Base-by-base conservation (phyloP, 2,797 vertebrate genomes). In the Trichosurus vulpecula region DNA sequence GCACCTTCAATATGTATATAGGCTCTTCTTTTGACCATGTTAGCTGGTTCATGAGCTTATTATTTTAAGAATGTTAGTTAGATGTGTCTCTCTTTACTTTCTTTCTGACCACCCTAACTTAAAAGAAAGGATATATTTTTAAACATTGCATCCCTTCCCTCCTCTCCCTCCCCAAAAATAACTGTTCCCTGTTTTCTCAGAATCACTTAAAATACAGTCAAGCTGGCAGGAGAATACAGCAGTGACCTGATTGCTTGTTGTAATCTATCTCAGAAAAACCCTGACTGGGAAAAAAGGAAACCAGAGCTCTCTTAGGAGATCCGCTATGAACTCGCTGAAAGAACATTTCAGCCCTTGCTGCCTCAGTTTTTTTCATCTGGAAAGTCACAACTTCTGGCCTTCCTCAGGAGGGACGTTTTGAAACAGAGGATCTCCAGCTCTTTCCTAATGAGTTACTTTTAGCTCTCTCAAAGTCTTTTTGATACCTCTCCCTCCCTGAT, bases 101-200 rank as follows among this genome's bases (percentile, higher is more conserved):
- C 61, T 92, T 52, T 74, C 2, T 95, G 16, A 35, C 87, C 95
- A 56, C 6, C 30, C 52, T 89, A 93, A 12, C 51, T 97, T 96
- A 92, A 47, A 92, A 90, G 35, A 90, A 96, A 98, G 9, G 97
- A 35, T 93, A 54, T 92, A 95, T 56, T 56, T 97, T 97, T 2
- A 0, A 14, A 92, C 95, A 94, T 93, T 97, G 29, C 9, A 0
- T 91, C 51, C 96, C 55, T 94, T 91, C 91, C 55, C 2, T 54
- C 96, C 55, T 94, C 90, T 91, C 55, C 2, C 16, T 61, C 66
- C 25, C 13, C 57, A 97, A 95, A 96, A n/a, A 35, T 57, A 52
- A 96, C 90, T 6, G 9, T 92, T 97, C 97, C 53, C 52, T 96
- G 98, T 25, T 97, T 98, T 98, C 91, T 97, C 92, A 96, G 53